phyloP scores from a whole-genome alignment of 1,140 invertebrate species.

The Camponotus vicinus region DNA sequence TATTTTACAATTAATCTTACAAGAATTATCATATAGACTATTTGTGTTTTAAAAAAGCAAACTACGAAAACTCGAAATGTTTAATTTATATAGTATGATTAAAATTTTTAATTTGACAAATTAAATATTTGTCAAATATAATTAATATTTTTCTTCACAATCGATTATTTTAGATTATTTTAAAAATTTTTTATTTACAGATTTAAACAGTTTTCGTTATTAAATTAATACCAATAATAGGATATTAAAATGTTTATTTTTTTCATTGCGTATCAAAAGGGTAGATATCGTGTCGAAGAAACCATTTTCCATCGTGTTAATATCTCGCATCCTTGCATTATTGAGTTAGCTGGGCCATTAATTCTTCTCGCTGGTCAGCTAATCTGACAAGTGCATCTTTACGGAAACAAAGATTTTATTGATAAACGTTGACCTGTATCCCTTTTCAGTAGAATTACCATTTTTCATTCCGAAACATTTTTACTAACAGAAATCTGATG shows the following conservation, averaged over 20 bases:
- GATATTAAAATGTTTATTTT: conserved; percentile 15
- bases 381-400: conserved; percentile 53
- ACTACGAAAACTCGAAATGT: not conserved
- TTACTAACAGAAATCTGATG: conserved; percentile 27
- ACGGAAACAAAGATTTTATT: conserved; percentile 44
- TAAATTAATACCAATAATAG: conserved; percentile 41
- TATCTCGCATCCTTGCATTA: conserved; percentile 15
- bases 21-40: not conserved
- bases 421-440: conserved; percentile 15
- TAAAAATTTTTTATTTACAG: too few species aligned
- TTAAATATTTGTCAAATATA: too few species aligned
- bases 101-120: too few species aligned
- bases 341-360: conserved; percentile 36
- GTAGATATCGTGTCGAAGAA: conserved; percentile 1
- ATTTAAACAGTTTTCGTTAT: not conserved
- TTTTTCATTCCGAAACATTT: conserved; percentile 23
- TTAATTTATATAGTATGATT: not conserved
- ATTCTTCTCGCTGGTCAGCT: conserved; percentile 26
- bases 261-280: conserved; percentile 3
- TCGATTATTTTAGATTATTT: too few species aligned
- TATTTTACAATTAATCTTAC: not conserved
- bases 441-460: not conserved
- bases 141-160: too few species aligned
- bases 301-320: conserved; percentile 23
- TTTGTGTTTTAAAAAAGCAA: not conserved